Evolutionary conservation across 2,113 vertebrate species (phyloP), one percentile per base, ranked within the genome.

Genomic region (Etheostoma cragini): DNA sequence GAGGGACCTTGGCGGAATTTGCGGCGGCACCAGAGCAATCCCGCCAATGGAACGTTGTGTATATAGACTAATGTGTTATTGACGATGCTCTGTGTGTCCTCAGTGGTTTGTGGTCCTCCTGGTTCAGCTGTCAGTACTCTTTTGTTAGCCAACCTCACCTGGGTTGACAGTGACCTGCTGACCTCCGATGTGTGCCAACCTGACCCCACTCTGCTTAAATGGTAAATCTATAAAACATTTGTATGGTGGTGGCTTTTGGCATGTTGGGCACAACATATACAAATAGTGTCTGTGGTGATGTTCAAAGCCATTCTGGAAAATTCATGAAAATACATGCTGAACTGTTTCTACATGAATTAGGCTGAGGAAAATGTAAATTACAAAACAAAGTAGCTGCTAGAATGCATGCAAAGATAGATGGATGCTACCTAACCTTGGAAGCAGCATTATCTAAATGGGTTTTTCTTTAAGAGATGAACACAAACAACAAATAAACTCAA

Each of bases 101-200:
- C 81, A 90, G 91, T 78, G 76, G 8, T 88, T n/a, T 95, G 94
- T 76, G 87, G 87, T 46, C 15, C 56, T 71, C 16, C 83, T 46
- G 73, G 57, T 45, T 35, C 47, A 66, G 8, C 72, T 26, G 6
- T 74, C 17, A 2, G 0, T 6, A 45, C 2, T 13, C 65, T 90
- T 22, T 57, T 95, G 15, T 66, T 35, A 3, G 88, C 90, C 24
- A 92, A 88, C 53, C 76, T 88, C 50, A 90, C 78, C 33, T 94
- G 93, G 93, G 75, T 76, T 8, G 15, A 15, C 26, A 81, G 77
- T 35, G 33, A 84, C 30, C 33, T 87, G 42, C 57, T 2, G 35
- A 15, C 3, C 4, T 76, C 87, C 26, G 72, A 93, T 11, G 12
- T 86, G 11, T 93, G 91, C 68, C 50, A 49, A n/a, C 10, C 53